phyloP scores from a whole-genome alignment of 2,888 invertebrate genomes.

The Laothoe populi region DNA sequence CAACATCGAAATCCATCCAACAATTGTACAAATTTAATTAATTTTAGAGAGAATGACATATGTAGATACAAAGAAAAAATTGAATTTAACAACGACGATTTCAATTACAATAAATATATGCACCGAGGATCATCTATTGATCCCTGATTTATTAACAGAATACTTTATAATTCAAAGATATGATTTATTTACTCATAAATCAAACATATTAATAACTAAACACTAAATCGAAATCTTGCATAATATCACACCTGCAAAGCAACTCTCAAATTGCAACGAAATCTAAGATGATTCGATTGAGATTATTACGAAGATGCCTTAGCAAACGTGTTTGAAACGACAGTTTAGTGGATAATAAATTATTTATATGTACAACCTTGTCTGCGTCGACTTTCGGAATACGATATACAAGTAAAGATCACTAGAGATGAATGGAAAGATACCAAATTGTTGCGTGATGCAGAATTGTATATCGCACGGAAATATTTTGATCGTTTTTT shows the following conservation, averaged over 20 bases:
- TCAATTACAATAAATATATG: too few relatives aligned
- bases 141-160: too few relatives aligned
- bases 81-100: too few relatives aligned
- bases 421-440: constrained; percentile 18
- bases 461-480: constrained; percentile 15
- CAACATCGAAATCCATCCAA: too few relatives aligned
- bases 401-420: not conserved
- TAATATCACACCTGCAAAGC: constrained; percentile 1
- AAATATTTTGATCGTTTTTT: not conserved
- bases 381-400: constrained; percentile 9
- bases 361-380: constrained; percentile 18
- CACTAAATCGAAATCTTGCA: not conserved
- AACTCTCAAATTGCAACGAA: constrained; percentile 7
- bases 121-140: too few relatives aligned
- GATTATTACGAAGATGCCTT: not conserved
- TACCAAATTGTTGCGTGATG: constrained; percentile 16
- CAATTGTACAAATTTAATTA: too few relatives aligned
- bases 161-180: too few relatives aligned
- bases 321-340: not conserved
- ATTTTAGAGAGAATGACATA: too few relatives aligned
- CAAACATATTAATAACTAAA: not conserved
- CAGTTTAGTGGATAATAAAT: not conserved
- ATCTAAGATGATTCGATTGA: not conserved
- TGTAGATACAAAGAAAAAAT: too few relatives aligned
- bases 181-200: not conserved